Percentiles rank a stretch among this genome's conserved stretches.
These are phyloP conservation scores for Pseudococcus longispinus DNA, from an alignment of 2,888 invertebrate species.

Conservation along the genomic window DNA sequence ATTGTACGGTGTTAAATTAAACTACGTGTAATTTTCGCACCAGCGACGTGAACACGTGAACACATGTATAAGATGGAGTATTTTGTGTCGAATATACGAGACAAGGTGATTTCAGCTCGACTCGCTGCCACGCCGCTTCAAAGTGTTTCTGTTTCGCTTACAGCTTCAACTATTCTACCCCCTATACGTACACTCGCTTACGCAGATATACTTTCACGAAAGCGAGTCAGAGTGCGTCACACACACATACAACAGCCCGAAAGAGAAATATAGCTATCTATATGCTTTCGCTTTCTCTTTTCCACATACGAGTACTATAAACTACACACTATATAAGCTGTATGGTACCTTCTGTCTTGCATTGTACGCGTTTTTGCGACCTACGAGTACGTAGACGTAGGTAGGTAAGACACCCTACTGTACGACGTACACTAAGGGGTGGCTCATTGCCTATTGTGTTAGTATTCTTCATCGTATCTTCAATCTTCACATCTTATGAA, in stretches of 20 bases:
- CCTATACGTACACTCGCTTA: neutral
- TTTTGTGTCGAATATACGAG: neutral
- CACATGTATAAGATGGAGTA: conserved; percentile 4
- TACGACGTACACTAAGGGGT: neutral
- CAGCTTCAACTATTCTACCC: neutral
- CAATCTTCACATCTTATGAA: neutral
- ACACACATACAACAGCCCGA: neutral
- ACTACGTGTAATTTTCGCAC: conserved; percentile 9
- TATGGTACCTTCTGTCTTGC: neutral
- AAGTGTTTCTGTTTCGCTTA: neutral
- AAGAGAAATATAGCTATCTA: neutral
- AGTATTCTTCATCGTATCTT: conserved; percentile 1
- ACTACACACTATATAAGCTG: neutral
- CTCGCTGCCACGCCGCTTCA: neutral
- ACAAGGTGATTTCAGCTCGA: neutral
- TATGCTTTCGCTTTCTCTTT: neutral
- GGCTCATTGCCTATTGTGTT: conserved; percentile 18
- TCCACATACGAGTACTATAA: neutral
- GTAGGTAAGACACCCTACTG: neutral
- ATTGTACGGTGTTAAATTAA: conserved; percentile 13
- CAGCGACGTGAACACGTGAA: neutral
- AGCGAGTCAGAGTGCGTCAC: neutral
- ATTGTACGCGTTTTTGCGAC: neutral
- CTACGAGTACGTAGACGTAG: neutral
- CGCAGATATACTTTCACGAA: neutral